Evolutionary conservation across 2,888 invertebrate species (phyloP).

Genomic region (Euclidia mi): DNA sequence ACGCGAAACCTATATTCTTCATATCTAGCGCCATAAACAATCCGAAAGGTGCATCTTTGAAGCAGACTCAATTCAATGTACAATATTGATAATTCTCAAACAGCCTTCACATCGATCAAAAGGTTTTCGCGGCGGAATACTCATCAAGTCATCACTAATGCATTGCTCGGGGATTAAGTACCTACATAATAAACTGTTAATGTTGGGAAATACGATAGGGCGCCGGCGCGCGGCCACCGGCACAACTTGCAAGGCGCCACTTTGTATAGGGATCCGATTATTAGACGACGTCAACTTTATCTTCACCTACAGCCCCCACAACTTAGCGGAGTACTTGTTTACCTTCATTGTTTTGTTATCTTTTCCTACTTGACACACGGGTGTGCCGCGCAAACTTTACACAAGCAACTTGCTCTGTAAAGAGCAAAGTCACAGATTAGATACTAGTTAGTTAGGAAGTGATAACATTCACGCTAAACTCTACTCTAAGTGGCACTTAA

Average conservation of each 20-base stretch:
- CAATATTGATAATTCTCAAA: background rate
- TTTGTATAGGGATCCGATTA: conserved; percentile 22
- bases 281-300: conserved; percentile 41
- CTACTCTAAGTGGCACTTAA: conserved; percentile 11
- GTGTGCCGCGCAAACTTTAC: conserved; percentile 28
- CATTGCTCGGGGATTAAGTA: conserved; percentile 62
- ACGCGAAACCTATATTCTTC: too few species aligned
- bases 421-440: conserved; percentile 11
- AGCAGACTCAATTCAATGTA: too few species aligned
- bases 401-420: conserved; percentile 24
- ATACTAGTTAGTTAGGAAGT: conserved; percentile 10
- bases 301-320: conserved; percentile 30
- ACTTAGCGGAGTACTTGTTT: conserved; percentile 32
- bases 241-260: background rate
- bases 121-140: conserved; percentile 62
- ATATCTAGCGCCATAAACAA: too few species aligned
- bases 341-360: conserved; percentile 49
- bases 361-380: conserved; percentile 30
- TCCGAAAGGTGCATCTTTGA: too few species aligned
- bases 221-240: conserved; percentile 54
- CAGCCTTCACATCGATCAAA: conserved; percentile 40
- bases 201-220: conserved; percentile 68
- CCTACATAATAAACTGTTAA: conserved; percentile 53
- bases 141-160: conserved; percentile 63
- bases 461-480: conserved; percentile 24